Evolutionary conservation across 2,888 invertebrate genomes (phyloP).

Genomic region (Norana najaformis): DNA sequence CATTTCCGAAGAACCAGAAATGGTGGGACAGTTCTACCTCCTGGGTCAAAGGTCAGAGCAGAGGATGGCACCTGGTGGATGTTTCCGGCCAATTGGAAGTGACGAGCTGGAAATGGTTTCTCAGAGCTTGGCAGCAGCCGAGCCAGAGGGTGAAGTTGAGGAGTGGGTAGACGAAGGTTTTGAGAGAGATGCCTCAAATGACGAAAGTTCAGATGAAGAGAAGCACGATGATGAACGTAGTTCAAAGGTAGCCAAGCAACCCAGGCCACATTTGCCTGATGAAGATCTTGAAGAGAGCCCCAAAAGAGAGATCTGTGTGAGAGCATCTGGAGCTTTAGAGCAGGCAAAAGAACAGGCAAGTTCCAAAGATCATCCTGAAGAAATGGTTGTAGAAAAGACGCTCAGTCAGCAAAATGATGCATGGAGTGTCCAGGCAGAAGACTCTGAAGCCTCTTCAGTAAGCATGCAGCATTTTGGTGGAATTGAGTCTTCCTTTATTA

Average conservation of each 20-base stretch:
- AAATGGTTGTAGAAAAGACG: constrained; percentile 8
- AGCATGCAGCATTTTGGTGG: constrained; percentile 71
- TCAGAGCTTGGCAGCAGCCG: not conserved
- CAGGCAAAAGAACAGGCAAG: not conserved
- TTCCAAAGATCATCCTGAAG: not conserved
- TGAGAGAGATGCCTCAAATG: not conserved
- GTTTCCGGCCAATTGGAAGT: constrained; percentile 14
- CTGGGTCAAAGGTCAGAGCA: not conserved
- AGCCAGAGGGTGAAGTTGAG: constrained; percentile 29
- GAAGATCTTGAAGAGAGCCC: constrained; percentile 22
- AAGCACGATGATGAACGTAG: constrained; percentile 14
- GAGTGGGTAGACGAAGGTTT: constrained; percentile 5
- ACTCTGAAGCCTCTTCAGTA: not conserved
- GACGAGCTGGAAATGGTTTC: not conserved
- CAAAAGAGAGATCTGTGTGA: constrained; percentile 23
- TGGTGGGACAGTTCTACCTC: constrained; percentile 1
- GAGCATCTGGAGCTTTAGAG: constrained; percentile 23
- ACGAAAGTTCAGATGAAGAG: not conserved
- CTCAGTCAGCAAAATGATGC: constrained; percentile 6
- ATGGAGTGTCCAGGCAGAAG: not conserved
- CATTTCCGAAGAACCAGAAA: constrained; percentile 38
- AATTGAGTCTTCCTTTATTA: not conserved
- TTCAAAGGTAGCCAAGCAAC: not conserved
- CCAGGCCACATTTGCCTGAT: constrained; percentile 7
- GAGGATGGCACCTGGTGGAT: not conserved